These are phyloP conservation scores for Speoplatyrhinus poulsoni DNA, from an alignment of 2,113 vertebrate species.

Conservation along the genomic window DNA sequence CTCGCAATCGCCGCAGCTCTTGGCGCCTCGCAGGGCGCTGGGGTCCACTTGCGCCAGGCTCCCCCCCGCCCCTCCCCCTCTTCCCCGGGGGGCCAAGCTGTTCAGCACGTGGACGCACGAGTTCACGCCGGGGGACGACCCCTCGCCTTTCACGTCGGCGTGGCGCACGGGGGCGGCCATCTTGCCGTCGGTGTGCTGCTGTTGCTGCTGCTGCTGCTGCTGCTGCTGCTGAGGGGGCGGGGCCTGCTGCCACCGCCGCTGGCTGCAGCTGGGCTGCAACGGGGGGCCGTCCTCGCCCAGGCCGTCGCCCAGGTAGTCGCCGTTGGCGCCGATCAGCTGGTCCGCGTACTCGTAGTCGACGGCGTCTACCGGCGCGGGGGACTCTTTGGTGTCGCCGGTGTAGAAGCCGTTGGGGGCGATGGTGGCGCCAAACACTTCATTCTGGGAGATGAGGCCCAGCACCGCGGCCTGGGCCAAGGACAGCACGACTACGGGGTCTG, in stretches of 20 bases:
- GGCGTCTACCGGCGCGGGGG: conserved; percentile 71
- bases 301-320: conserved; percentile 77
- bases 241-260: conserved; percentile 67
- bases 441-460: conserved; percentile 91
- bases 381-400: conserved; percentile 81
- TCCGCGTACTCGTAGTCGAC: conserved; percentile 78
- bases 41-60: conserved; percentile 88
- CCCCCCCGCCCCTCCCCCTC: conserved; percentile 28
- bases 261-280: conserved; percentile 77
- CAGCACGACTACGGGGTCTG: conserved; percentile 94
- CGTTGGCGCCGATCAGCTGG: conserved; percentile 81
- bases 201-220: conserved; percentile 75
- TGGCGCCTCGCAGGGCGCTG: conserved; percentile 76
- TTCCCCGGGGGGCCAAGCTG: conserved; percentile 61
- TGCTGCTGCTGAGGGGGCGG: conserved; percentile 64
- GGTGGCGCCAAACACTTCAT: conserved; percentile 93
- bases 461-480: conserved; percentile 94
- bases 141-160: conserved; percentile 71
- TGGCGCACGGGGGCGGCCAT: conserved; percentile 15
- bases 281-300: conserved; percentile 73
- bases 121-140: conserved; percentile 56
- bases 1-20: conserved; percentile 74
- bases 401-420: conserved; percentile 89
- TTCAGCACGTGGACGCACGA: conserved; percentile 77
- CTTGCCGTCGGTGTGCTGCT: conserved; percentile 57